Conservation (phyloP, 2,113 vertebrate species). For the Muscicapa adusta region DNA sequence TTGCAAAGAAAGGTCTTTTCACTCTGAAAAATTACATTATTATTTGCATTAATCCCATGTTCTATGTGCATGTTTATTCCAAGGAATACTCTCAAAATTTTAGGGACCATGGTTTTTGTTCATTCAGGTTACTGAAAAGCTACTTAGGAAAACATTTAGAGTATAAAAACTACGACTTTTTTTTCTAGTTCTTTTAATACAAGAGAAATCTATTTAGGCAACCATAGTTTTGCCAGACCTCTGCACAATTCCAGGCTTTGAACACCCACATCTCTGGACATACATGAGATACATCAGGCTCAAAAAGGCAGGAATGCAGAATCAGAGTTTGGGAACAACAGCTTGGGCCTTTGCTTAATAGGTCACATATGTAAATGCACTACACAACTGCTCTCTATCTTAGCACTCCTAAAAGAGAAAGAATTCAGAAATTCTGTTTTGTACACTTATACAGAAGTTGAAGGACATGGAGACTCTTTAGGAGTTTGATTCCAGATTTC, state of each 20-base stretch:
- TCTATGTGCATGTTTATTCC: background rate
- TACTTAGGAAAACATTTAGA: background rate
- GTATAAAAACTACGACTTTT: background rate
- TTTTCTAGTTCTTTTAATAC: background rate
- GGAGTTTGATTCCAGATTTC: background rate
- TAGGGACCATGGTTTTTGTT: background rate
- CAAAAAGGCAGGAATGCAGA: background rate
- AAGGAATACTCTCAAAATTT: background rate
- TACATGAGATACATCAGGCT: background rate
- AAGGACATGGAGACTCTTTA: background rate
- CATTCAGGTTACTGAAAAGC: background rate
- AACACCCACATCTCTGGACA: background rate
- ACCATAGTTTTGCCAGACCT: background rate
- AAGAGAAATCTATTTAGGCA: background rate
- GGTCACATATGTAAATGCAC: background rate
- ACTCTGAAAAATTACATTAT: background rate
- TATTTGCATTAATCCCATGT: background rate
- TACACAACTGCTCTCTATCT: background rate
- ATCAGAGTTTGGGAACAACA: background rate
- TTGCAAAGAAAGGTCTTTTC: background rate
- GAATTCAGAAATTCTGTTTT: background rate
- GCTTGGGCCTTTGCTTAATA: background rate
- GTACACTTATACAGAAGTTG: background rate
- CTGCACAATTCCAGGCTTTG: background rate
- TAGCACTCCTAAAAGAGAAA: background rate